Conservation (phyloP, 1,140 invertebrate genomes). For the Lordiphosa mommai region DNA sequence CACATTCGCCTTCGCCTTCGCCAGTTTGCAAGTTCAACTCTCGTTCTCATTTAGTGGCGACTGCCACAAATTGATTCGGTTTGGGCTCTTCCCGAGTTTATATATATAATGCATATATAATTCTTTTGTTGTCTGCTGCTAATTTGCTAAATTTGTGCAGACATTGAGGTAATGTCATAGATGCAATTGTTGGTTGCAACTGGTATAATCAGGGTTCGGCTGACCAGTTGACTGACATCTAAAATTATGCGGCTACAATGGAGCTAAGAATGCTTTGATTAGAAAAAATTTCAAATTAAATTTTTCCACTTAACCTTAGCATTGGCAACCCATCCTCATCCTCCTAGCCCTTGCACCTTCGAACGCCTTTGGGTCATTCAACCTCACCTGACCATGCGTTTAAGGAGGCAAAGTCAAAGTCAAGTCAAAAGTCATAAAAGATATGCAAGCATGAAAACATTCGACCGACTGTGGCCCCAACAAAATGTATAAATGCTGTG, state of each 20-base stretch:
- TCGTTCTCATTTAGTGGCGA: conserved; percentile 51
- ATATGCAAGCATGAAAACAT: conserved; percentile 52
- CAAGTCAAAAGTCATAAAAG: conserved; percentile 75
- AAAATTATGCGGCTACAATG: conserved; percentile 32
- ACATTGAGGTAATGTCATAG: conserved; percentile 64
- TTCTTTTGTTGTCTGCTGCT: conserved; percentile 69
- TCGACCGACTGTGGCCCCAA: conserved; percentile 31
- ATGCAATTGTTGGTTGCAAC: not conserved
- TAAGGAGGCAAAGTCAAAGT: conserved; percentile 51
- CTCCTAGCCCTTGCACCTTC: conserved; percentile 9
- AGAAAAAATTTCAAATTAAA: too few species aligned
- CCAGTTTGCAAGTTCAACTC: conserved; percentile 28
- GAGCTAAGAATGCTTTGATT: too few species aligned
- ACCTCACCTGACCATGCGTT: conserved; percentile 30
- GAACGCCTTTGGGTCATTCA: conserved; percentile 57
- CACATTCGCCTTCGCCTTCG: not conserved
- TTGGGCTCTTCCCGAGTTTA: conserved; percentile 2
- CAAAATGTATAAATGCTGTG: conserved; percentile 47
- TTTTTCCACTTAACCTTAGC: conserved; percentile 17
- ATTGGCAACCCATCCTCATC: conserved; percentile 25
- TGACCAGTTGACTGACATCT: conserved; percentile 47
- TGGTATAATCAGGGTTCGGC: not conserved
- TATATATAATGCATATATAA: conserved; percentile 65
- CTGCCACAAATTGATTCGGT: conserved; percentile 63
- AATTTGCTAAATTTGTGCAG: conserved; percentile 59